Evolutionary conservation across 2,113 vertebrate species (phyloP), one percentile per base, ranked within the genome.

Genomic region (Catharus minimus): DNA sequence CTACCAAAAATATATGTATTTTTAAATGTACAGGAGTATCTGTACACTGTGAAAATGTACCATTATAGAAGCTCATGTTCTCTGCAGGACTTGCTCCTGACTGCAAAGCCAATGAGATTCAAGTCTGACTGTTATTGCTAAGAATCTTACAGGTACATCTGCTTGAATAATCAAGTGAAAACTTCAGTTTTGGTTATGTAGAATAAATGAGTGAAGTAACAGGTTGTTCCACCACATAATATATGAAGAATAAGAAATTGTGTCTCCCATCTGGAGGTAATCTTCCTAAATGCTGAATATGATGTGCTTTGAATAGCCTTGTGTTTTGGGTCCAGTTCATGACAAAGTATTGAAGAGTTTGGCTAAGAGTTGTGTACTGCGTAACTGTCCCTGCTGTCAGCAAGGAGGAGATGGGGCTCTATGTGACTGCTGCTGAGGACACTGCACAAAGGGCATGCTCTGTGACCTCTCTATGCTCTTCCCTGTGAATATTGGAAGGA

Each of bases 1-100:
- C 24, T 66, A 36, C 9, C 8, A 19, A 12, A 71, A 65, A 43
- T 11, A 39, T 3, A 5, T 10, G 6, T 0, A 0, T 60, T 71
- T 72, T 75, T 10, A 61, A 68, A 64, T 75, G 41, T 83, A 47
- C 30, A 58, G 21, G 13, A 33, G 9, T 72, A 22, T 41, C 26
- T 71, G 18, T 18, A 28, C 13, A 6, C 32, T 39, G 9, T 61
- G 49, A 74, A 86, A 81, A 28, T 36, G 11, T n/a, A 66, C 33
- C 10, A 24, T 32, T 65, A 30, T 13, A 16, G 19, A 73, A 76
- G 69, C 19, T 14, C 4, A 3, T 28, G 10, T 61, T 75, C n/a
- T 53, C 38, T 33, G 11, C 36, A 71, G 18, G 46, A 41, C 24
- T 57, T 15, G 1, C 21, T 78, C 23, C 32, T 87, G 56, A 41